Evolutionary conservation across 2,797 vertebrate genomes (phyloP), one percentile per base, ranked within the genome.

Genomic region (Clarias laeviceps): DNA sequence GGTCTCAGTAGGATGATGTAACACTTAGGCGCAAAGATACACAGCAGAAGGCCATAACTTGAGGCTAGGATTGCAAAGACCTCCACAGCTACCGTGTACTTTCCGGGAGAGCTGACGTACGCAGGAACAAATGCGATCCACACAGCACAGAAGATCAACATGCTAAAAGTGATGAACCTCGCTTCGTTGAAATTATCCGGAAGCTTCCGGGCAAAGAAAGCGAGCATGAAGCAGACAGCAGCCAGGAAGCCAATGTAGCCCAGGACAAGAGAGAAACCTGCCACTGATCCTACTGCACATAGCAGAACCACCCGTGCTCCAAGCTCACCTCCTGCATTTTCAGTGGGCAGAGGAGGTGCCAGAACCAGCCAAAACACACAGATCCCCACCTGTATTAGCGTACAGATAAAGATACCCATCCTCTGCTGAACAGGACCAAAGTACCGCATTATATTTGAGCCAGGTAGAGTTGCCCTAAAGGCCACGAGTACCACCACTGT

Each of bases 51-150:
- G 7, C 92, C 94, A 79, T 93, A 95, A 85, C 93, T 94, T 9
- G 94, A 94, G 5, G 93, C 91, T 81, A 95, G 76, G 85, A 94
- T 94, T 0, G 93, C 92, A 88, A 95, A 94, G 64, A 94, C 92
- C 84, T 94, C 94, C 68, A 94, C 93, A 77, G 93, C 94, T 1
- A 94, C 94, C 0, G 93, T 93, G 7, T 92, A 93, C 62, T 94
- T 94, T 2, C 93, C 93, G 4, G 93, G 93, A 54, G 93, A 94
- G 89, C 93, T 94, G 88, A 94, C 82, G 34, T 94, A 94, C 0
- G 94, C 93, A 1, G 94, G 93, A 24, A 94, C 90, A 64, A 94
- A 94, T 0, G 92, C 87, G n/a, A 93, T 88, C 94, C 93, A 94
- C n/a, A 94, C 93, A 5, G 92, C 91, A 86, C 92, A 94, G 73